Conservation (phyloP, 2,888 invertebrate genomes). For the Drosophila incognita region DNA sequence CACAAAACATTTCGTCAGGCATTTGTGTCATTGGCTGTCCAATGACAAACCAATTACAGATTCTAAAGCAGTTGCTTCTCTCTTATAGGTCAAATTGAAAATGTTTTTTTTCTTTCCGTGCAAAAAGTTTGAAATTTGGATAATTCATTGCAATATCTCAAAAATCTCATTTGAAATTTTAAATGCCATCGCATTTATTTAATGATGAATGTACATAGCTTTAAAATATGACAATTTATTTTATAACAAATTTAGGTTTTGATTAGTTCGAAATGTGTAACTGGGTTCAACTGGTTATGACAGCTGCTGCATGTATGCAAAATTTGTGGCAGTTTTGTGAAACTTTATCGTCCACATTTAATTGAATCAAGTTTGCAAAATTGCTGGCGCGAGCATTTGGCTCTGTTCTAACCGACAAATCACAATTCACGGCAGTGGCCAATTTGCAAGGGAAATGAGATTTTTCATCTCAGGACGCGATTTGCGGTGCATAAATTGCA, state of each 20-base stretch:
- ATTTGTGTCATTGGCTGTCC: slow-evolving; percentile 14
- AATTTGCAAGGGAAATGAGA: slow-evolving; percentile 61
- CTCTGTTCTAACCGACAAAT: slow-evolving; percentile 36
- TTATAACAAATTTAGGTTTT: background rate
- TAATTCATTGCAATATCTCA: background rate
- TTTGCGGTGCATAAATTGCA: slow-evolving; percentile 62
- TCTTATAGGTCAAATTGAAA: background rate
- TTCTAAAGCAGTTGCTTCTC: background rate
- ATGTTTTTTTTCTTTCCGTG: background rate
- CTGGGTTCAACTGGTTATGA: background rate
- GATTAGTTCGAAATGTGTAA: background rate
- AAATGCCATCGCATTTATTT: background rate
- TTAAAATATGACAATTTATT: background rate
- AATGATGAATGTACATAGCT: background rate
- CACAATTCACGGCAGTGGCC: slow-evolving; percentile 40
- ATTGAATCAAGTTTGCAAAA: slow-evolving; percentile 51
- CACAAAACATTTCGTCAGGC: slow-evolving; percentile 28
- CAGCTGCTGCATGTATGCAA: slow-evolving; percentile 21
- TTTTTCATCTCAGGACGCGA: slow-evolving; percentile 19
- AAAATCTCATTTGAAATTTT: too few species aligned
- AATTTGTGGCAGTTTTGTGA: slow-evolving; percentile 14
- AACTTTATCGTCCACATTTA: slow-evolving; percentile 28
- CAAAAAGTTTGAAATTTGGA: background rate
- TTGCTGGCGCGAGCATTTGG: slow-evolving; percentile 13
- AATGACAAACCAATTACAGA: slow-evolving; percentile 8